A percentile compares a stretch with the other conserved stretches of the same genome.
These are phyloP conservation scores for Galaxea fascicularis DNA, from an alignment of 92 coral and sea anemone genomes.

Conservation along the genomic window DNA sequence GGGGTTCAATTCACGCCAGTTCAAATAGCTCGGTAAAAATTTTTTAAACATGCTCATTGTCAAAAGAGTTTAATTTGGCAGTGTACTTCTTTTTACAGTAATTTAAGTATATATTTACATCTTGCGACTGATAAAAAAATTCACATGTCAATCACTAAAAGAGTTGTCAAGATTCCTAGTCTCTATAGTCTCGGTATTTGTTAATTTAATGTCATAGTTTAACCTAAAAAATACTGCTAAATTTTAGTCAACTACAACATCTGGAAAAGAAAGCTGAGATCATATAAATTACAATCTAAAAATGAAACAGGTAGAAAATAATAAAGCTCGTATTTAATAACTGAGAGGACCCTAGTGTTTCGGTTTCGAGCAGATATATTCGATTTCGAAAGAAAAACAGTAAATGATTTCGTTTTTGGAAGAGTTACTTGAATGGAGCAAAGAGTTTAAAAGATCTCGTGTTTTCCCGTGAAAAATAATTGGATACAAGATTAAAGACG, in stretches of 20 bases:
- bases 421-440: neutral
- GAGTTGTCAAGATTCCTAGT: no score
- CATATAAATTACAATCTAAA: neutral
- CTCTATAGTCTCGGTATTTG: neutral
- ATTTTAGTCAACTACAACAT: no score
- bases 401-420: neutral
- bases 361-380: neutral
- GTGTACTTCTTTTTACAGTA: no score
- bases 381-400: neutral
- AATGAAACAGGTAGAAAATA: no score
- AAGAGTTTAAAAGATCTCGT: neutral
- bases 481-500: neutral
- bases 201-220: no score
- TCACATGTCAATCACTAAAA: constrained; percentile 14
- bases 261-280: neutral
- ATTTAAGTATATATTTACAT: neutral
- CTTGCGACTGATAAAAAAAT: neutral
- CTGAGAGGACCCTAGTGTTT: neutral
- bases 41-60: neutral
- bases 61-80: no score
- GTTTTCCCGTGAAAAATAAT: neutral
- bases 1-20: neutral
- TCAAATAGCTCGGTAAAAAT: neutral
- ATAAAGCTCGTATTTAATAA: neutral
- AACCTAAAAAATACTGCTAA: no score